phyloP scores from a whole-genome alignment of 2,113 vertebrate genomes.

The Paracanthobrama guichenoti region DNA sequence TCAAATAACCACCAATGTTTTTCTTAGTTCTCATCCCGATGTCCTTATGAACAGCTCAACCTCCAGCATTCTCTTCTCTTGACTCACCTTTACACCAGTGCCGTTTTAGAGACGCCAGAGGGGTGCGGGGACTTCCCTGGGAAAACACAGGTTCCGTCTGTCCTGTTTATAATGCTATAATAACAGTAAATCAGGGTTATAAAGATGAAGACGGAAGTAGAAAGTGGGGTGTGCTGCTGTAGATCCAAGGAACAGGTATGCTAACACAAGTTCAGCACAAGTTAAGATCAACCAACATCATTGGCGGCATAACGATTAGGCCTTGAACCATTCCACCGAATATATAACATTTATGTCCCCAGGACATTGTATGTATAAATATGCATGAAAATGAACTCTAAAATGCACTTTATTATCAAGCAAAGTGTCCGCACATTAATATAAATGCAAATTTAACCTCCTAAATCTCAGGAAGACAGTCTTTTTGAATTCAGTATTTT shows the following conservation, averaged over 20 bases:
- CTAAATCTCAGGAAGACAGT: too few relatives aligned
- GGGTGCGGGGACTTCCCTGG: conserved; percentile 38
- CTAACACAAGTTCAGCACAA: background rate
- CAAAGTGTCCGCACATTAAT: too few relatives aligned
- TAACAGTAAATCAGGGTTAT: conserved; percentile 9
- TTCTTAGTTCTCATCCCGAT: background rate
- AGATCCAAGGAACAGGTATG: background rate
- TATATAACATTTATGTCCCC: too few relatives aligned
- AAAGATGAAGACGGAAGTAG: background rate
- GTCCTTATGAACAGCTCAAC: background rate
- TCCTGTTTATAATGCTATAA: conserved; percentile 2
- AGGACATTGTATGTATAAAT: too few relatives aligned
- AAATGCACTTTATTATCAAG: too few relatives aligned
- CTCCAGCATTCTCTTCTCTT: conserved; percentile 18
- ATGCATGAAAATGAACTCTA: too few relatives aligned
- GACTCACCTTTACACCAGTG: conserved; percentile 16
- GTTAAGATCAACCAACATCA: background rate
- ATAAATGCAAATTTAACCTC: too few relatives aligned
- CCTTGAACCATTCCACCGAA: too few relatives aligned
- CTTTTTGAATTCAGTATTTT: too few relatives aligned
- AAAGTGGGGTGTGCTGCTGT: background rate
- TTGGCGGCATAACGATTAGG: background rate
- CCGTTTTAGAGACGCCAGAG: background rate
- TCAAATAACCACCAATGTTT: background rate
- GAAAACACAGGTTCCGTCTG: background rate